A percentile compares a stretch with the other conserved stretches of the same genome.
Evolutionary conservation across 2,113 vertebrate species (phyloP).

Genomic region (Neomonachus schauinslandi): DNA sequence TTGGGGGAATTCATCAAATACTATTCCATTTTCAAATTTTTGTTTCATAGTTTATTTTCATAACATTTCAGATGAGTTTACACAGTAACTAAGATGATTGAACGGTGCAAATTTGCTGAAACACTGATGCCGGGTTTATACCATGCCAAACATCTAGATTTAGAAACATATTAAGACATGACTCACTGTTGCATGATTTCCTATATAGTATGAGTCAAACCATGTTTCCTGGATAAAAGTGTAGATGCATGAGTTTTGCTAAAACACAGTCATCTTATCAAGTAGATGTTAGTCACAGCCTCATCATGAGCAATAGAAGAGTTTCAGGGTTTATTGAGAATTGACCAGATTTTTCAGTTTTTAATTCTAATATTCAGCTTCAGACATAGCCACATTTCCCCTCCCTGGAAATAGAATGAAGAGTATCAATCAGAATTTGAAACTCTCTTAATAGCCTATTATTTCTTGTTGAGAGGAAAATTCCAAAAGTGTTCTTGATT

Average conservation of each 20-base stretch:
- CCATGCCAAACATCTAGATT: constrained; percentile 53
- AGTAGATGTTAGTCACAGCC: background rate
- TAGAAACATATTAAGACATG: constrained; percentile 70
- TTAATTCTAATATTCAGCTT: constrained; percentile 34
- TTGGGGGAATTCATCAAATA: background rate
- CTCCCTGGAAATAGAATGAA: background rate
- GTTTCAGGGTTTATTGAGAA: constrained; percentile 43
- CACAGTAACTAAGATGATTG: constrained; percentile 49
- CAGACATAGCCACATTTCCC: background rate
- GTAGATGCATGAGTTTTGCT: constrained; percentile 57
- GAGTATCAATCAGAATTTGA: constrained; percentile 20
- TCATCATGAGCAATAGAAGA: background rate
- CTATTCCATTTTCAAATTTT: constrained; percentile 41
- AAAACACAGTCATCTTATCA: background rate
- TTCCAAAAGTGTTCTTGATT: constrained; percentile 16
- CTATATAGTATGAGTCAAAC: constrained; percentile 64
- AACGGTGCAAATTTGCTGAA: constrained; percentile 53
- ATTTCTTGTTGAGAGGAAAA: constrained; percentile 41
- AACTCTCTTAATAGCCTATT: constrained; percentile 25
- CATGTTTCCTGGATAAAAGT: constrained; percentile 64
- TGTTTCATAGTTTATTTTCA: constrained; percentile 59
- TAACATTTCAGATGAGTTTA: constrained; percentile 54
- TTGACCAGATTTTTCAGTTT: background rate
- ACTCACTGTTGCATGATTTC: constrained; percentile 70
- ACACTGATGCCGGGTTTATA: constrained; percentile 56